phyloP scores from a whole-genome alignment of 2,113 vertebrate genomes.

The Mustela lutreola region DNA sequence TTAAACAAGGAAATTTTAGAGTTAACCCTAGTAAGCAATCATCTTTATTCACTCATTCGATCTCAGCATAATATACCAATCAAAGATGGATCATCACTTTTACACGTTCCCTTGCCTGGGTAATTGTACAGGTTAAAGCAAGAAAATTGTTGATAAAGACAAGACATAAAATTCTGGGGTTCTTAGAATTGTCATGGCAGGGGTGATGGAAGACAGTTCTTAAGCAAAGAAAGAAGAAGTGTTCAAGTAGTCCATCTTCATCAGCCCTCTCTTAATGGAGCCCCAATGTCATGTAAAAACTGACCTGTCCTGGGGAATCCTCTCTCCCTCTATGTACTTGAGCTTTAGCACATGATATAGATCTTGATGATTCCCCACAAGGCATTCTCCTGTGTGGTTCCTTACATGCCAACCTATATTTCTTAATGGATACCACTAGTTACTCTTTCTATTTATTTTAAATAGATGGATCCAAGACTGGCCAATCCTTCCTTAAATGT shows the following conservation, averaged over 20 bases:
- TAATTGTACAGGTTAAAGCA: not conserved
- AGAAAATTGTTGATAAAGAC: not conserved
- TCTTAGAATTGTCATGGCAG: not conserved
- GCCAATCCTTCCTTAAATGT: not conserved
- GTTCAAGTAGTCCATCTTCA: not conserved
- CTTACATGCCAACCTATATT: not conserved
- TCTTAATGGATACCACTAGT: not conserved
- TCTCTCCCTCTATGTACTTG: not conserved
- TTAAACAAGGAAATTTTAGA: not conserved
- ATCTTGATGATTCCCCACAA: not conserved
- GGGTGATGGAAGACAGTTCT: not conserved
- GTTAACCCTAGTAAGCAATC: not conserved
- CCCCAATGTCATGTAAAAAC: not conserved
- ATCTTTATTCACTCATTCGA: not conserved
- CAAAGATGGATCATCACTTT: not conserved
- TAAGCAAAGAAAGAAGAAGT: not conserved
- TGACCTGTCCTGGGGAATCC: not conserved
- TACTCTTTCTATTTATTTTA: slow-evolving; percentile 1
- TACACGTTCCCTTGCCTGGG: not conserved
- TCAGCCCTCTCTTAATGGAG: not conserved
- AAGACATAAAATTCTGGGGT: not conserved
- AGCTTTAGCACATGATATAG: accelerated
- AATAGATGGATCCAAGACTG: not conserved
- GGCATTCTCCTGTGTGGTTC: not conserved
- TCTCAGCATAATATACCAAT: not conserved